Percentiles rank a stretch among this genome's conserved stretches.
Evolutionary conservation across 2,888 invertebrate species (phyloP).

Genomic region (Eledone cirrhosa): DNA sequence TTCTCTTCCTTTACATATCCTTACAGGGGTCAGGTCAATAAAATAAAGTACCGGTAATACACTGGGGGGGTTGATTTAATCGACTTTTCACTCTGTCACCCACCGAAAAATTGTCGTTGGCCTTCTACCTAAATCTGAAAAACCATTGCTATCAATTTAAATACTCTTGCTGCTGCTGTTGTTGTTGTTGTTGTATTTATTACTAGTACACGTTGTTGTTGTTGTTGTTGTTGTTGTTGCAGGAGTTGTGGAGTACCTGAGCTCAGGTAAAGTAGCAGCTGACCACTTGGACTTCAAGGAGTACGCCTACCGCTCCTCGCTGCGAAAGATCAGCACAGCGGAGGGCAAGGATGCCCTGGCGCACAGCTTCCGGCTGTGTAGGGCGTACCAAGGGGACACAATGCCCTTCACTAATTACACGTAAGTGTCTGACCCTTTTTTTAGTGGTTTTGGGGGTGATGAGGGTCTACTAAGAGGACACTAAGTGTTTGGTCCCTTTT

Average conservation of each 20-base stretch:
- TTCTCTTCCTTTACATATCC: no score
- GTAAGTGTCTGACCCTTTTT: constrained; percentile 71
- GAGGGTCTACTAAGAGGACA: no score
- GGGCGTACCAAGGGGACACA: constrained; percentile 90
- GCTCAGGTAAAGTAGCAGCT: constrained; percentile 86
- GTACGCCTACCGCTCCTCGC: constrained; percentile 88
- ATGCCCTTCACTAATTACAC: constrained; percentile 99
- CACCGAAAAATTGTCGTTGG: no score
- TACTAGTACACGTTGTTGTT: background rate
- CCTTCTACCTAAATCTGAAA: no score
- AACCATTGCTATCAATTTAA: no score
- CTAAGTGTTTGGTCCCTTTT: no score
- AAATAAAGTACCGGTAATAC: no score
- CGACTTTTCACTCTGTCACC: no score
- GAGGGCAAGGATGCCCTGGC: constrained; percentile 73
- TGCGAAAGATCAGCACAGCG: constrained; percentile 81
- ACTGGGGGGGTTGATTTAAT: no score
- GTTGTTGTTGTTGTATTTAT: background rate
- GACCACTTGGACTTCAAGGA: constrained; percentile 97
- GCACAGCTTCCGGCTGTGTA: constrained; percentile 94
- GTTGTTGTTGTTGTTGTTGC: constrained; percentile 42
- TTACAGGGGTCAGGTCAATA: no score
- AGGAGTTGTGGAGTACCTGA: constrained; percentile 96
- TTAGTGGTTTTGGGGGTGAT: background rate
- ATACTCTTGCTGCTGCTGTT: no score